These are phyloP conservation scores for Bombus picipes DNA, from an alignment of 1,140 invertebrate species.

Conservation along the genomic window DNA sequence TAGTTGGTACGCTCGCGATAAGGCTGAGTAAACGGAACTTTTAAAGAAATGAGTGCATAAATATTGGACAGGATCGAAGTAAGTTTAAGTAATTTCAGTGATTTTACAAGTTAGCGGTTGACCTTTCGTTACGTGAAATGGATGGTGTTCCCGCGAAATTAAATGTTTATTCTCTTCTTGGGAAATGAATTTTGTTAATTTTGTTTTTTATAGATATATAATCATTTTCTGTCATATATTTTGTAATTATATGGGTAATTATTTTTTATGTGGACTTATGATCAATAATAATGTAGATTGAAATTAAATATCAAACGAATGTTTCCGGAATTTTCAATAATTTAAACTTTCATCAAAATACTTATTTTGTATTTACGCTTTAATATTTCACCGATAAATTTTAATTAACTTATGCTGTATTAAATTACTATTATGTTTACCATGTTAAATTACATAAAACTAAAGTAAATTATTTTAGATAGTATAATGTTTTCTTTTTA, in stretches of 20 bases:
- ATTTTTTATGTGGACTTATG: too few relatives aligned
- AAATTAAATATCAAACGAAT: too few relatives aligned
- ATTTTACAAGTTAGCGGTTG: background rate
- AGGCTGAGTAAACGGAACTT: background rate
- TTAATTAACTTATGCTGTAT: too few relatives aligned
- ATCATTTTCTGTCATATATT: background rate
- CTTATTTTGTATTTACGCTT: too few relatives aligned
- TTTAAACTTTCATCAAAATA: too few relatives aligned
- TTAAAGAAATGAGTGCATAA: background rate
- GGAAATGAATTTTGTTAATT: background rate
- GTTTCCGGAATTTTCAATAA: too few relatives aligned
- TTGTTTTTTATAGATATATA: background rate
- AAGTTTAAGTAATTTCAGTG: background rate
- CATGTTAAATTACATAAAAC: background rate
- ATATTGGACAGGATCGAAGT: background rate
- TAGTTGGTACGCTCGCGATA: too few relatives aligned
- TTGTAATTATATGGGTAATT: background rate
- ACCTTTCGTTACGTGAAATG: background rate
- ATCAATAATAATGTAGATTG: too few relatives aligned
- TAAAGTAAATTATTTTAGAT: background rate
- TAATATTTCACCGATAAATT: too few relatives aligned
- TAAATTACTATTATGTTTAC: too few relatives aligned
- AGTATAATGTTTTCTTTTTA: too few relatives aligned
- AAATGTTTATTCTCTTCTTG: background rate
- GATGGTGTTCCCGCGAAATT: background rate